phyloP scores from a whole-genome alignment of 2,888 invertebrate species.

The Melanchra persicariae region DNA sequence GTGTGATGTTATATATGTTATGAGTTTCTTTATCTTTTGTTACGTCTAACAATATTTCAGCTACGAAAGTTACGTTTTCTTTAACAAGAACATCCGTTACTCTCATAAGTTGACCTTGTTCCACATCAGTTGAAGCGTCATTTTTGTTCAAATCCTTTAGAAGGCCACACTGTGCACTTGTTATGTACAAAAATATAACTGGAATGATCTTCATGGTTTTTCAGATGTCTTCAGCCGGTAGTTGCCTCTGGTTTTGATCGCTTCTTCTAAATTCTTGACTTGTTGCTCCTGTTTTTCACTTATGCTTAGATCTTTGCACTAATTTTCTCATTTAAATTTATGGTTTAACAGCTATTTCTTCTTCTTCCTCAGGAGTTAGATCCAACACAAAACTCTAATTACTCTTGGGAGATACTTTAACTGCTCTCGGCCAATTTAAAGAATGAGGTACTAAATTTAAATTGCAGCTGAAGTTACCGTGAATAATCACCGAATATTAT shows the following conservation, averaged over 20 bases:
- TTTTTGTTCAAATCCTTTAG: not conserved
- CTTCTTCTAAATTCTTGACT: not conserved
- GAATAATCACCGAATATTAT: slow-evolving; percentile 11
- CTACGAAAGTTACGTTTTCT: not conserved
- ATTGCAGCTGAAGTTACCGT: not conserved
- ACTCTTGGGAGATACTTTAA: not conserved
- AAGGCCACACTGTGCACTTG: slow-evolving; percentile 4
- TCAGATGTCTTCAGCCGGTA: not conserved
- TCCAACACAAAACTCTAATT: not conserved
- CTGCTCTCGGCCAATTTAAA: not conserved
- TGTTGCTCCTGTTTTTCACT: not conserved
- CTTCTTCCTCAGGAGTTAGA: not conserved
- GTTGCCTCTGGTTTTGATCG: not conserved
- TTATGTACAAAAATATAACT: slow-evolving; percentile 2
- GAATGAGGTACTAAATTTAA: not conserved
- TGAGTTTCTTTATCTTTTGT: slow-evolving; percentile 5
- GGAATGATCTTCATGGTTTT: slow-evolving; percentile 20
- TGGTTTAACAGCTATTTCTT: not conserved
- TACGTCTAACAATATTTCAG: slow-evolving; percentile 4
- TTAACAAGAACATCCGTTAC: not conserved
- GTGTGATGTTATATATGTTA: not conserved
- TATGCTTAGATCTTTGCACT: not conserved
- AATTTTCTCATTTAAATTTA: not conserved
- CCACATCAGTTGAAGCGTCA: not conserved
- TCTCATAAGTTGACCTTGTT: not conserved